Evolutionary conservation across 2,888 invertebrate genomes (phyloP).

Genomic region (Amaurobius ferox): DNA sequence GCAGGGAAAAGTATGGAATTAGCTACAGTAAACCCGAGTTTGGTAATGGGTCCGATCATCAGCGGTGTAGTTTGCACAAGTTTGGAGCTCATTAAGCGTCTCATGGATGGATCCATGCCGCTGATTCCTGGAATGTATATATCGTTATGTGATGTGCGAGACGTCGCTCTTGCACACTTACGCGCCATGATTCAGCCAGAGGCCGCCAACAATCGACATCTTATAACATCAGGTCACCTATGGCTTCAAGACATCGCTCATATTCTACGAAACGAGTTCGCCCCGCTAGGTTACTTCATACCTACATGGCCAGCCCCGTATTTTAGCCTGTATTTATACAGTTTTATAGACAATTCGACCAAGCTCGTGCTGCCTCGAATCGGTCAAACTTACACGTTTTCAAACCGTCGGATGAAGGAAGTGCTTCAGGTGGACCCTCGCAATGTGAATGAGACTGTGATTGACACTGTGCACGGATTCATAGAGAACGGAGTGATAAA

Average conservation of each 20-base stretch:
- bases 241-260: conserved; percentile 78
- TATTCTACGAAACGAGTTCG: conserved; percentile 75
- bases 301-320: conserved; percentile 78
- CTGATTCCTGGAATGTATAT: conserved; percentile 75
- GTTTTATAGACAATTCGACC: conserved; percentile 78
- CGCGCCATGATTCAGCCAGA: conserved; percentile 76
- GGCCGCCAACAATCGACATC: conserved; percentile 77
- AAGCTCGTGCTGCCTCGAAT: conserved; percentile 77
- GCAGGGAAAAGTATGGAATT: conserved; percentile 77
- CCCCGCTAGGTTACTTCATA: conserved; percentile 75
- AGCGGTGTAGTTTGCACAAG: conserved; percentile 73
- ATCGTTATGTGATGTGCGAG: conserved; percentile 76
- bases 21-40: conserved; percentile 79
- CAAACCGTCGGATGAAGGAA: conserved; percentile 78
- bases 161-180: conserved; percentile 78
- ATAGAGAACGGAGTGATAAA: conserved; percentile 79
- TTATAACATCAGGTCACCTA: conserved; percentile 74
- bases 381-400: conserved; percentile 76
- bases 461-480: conserved; percentile 79
- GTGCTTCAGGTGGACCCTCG: conserved; percentile 78
- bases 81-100: conserved; percentile 74
- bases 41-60: conserved; percentile 79
- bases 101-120: conserved; percentile 77
- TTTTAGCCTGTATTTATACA: conserved; percentile 77
- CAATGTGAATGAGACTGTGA: conserved; percentile 77